phyloP scores from a whole-genome alignment of 2,113 vertebrate species.

The Misgurnus mizolepis region DNA sequence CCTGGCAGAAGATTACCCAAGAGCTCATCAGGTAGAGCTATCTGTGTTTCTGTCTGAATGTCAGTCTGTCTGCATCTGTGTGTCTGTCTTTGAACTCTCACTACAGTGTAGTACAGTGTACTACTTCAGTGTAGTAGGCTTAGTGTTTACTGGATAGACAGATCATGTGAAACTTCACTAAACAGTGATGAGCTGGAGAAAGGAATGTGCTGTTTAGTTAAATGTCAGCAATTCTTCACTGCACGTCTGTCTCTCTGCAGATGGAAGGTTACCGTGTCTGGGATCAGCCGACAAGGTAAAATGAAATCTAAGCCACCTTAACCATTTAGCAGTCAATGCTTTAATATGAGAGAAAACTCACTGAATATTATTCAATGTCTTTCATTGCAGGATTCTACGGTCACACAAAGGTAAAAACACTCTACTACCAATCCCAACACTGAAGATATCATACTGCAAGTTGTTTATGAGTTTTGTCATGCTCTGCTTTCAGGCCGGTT shows the following conservation, averaged over 20 bases:
- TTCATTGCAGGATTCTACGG: conserved; percentile 7
- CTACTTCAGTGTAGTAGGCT: no score
- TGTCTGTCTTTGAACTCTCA: not conserved
- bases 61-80: not conserved
- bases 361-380: not conserved
- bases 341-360: no score
- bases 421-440: not conserved
- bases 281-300: conserved; percentile 57
- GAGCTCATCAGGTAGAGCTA: conserved; percentile 54
- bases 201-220: no score
- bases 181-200: no score
- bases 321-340: no score
- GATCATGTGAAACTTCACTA: no score
- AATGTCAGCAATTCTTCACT: not conserved
- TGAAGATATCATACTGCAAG: not conserved
- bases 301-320: no score
- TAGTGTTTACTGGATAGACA: no score
- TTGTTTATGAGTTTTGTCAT: not conserved
- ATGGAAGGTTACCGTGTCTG: conserved; percentile 2
- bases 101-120: not conserved
- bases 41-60: not conserved
- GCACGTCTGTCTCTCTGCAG: conserved; percentile 48
- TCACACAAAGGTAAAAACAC: conserved; percentile 11
- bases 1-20: conserved; percentile 61
- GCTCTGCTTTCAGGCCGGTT: conserved; percentile 18